Evolutionary conservation across 2,888 invertebrate genomes (phyloP).

Genomic region (Celastrina argiolus): DNA sequence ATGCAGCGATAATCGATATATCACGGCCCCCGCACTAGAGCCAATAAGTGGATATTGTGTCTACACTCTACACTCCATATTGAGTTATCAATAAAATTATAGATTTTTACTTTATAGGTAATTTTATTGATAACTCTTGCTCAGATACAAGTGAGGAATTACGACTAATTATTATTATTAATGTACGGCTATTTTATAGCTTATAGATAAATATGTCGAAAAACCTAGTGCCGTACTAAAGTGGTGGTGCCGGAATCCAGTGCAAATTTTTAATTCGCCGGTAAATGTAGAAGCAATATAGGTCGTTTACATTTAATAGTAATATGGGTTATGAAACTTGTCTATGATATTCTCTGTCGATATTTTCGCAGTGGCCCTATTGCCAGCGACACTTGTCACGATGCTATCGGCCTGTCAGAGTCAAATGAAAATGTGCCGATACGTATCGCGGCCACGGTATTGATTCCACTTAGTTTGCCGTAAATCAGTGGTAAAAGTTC

Average conservation of each 20-base stretch:
- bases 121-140: no score
- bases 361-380: conserved; percentile 9
- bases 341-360: not conserved
- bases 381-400: conserved; percentile 10
- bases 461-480: conserved; percentile 26
- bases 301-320: not conserved
- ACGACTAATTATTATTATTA: no score
- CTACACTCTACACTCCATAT: no score
- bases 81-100: not conserved
- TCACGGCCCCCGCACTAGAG: not conserved
- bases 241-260: no score
- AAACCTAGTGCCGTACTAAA: no score
- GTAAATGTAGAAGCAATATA: not conserved
- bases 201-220: no score
- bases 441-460: conserved; percentile 31
- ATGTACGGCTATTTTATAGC: no score
- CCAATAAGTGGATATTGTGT: not conserved
- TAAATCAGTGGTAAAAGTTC: conserved; percentile 18
- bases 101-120: no score
- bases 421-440: conserved; percentile 30
- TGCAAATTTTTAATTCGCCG: no score
- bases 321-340: not conserved
- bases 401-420: conserved; percentile 32
- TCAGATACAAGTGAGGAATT: no score
- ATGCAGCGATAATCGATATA: not conserved